A percentile compares a stretch with the other conserved stretches of the same genome.
phyloP scores from a whole-genome alignment of 2,797 vertebrate genomes.

The Cynodonichthys magdalenae region DNA sequence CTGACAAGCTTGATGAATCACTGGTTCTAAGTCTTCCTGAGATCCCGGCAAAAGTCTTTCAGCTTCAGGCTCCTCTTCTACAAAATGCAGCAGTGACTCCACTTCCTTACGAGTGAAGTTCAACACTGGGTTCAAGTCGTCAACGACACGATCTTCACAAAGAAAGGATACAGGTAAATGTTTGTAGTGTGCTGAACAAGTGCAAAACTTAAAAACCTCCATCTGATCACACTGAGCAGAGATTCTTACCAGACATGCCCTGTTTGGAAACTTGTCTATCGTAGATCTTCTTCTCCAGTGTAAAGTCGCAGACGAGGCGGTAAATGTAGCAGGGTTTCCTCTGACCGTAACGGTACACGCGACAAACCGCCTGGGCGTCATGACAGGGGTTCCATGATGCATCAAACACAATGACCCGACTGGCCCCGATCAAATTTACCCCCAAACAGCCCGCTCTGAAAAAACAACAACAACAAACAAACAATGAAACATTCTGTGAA shows the following conservation, averaged over 20 bases:
- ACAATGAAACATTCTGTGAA: background rate
- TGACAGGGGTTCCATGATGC: constrained; percentile 99
- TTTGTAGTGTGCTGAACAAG: background rate
- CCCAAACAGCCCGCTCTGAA: constrained; percentile 95
- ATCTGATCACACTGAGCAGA: background rate
- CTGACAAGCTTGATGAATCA: constrained; percentile 88
- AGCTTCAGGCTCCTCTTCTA: constrained; percentile 90
- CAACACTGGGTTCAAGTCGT: constrained; percentile 96
- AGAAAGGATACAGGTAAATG: constrained; percentile 12
- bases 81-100: constrained; percentile 97
- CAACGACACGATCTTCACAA: constrained; percentile 92
- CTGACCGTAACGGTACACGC: constrained; percentile 97
- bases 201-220: background rate
- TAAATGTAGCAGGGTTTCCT: constrained; percentile 96
- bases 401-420: constrained; percentile 96
- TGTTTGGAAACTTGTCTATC: constrained; percentile 98
- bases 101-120: constrained; percentile 97
- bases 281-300: constrained; percentile 98
- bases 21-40: constrained; percentile 82
- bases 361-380: constrained; percentile 95
- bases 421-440: constrained; percentile 97
- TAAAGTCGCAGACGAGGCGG: constrained; percentile 96
- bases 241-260: constrained; percentile 93
- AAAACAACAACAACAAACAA: constrained; percentile 1
- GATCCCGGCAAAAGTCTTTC: constrained; percentile 72